phyloP scores from a whole-genome alignment of 2,888 invertebrate genomes.

The Standfussiana lucernea region DNA sequence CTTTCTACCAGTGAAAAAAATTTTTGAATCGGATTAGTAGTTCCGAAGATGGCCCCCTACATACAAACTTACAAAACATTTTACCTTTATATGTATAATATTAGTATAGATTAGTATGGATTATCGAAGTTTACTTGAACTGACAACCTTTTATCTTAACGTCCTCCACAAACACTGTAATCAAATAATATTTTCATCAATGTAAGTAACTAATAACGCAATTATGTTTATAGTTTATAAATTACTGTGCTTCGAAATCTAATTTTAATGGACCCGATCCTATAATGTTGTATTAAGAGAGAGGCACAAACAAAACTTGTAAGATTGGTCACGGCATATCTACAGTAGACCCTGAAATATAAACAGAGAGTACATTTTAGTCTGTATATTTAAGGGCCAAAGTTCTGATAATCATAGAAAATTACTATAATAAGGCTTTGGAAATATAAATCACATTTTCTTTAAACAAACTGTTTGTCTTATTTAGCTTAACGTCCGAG shows the following conservation, averaged over 20 bases:
- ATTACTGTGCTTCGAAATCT: neutral
- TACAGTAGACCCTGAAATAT: too few relatives aligned
- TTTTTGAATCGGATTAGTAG: too few relatives aligned
- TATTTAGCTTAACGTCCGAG: neutral
- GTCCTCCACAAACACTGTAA: slow-evolving; percentile 7
- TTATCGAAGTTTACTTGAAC: slow-evolving; percentile 45
- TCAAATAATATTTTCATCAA: slow-evolving; percentile 25
- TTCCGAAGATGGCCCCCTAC: too few relatives aligned
- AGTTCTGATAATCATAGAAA: neutral
- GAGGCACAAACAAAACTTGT: neutral
- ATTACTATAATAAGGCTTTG: neutral
- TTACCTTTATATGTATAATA: too few relatives aligned
- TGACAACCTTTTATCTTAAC: slow-evolving; percentile 3
- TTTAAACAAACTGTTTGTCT: neutral
- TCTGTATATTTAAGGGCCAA: neutral
- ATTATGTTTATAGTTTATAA: slow-evolving; percentile 21
- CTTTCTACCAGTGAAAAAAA: too few relatives aligned
- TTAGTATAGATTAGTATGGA: too few relatives aligned
- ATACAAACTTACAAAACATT: too few relatives aligned
- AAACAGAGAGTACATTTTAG: too few relatives aligned
- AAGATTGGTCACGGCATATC: neutral
- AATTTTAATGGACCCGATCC: neutral
- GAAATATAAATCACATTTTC: neutral
- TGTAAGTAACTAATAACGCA: neutral
- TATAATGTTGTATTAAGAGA: neutral